Conservation (phyloP, 1,140 invertebrate species). For the Bombus pascuorum region DNA sequence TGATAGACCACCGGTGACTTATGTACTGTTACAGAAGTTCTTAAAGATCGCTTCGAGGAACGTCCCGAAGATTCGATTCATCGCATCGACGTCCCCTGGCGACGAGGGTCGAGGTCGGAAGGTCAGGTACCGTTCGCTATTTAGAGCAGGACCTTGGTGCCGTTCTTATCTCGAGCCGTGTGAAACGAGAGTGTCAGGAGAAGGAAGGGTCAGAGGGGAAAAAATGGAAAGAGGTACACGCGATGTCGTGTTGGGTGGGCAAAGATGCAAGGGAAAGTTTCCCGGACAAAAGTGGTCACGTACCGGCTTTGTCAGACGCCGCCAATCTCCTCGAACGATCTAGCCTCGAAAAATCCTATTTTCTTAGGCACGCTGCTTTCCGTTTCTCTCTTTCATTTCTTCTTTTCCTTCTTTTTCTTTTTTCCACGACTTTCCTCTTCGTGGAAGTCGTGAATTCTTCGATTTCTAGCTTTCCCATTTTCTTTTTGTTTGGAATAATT, state of each 20-base stretch:
- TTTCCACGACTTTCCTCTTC: background rate
- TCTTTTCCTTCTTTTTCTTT: no score
- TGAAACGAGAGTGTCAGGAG: constrained; percentile 25
- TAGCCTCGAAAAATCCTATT: constrained; percentile 58
- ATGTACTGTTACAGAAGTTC: background rate
- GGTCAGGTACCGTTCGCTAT: constrained; percentile 55
- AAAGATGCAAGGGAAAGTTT: constrained; percentile 58
- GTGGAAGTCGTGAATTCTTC: background rate
- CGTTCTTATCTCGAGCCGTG: constrained; percentile 61
- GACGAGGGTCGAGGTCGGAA: constrained; percentile 55
- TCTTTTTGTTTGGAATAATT: background rate
- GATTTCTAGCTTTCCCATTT: background rate
- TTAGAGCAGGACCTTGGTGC: constrained; percentile 61
- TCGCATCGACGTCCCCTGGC: constrained; percentile 10
- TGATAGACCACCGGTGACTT: background rate
- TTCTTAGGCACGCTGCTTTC: constrained; percentile 20
- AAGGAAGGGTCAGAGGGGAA: background rate
- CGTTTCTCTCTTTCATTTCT: background rate
- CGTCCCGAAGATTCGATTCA: constrained; percentile 35
- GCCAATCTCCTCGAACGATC: constrained; percentile 58
- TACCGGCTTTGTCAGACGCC: constrained; percentile 66
- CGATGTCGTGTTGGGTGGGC: constrained; percentile 44
- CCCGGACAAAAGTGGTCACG: constrained; percentile 65
- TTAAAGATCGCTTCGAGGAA: background rate
- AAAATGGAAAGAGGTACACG: constrained; percentile 37